These are phyloP conservation scores for Phlogophora meticulosa DNA, from an alignment of 2,888 invertebrate species.

Conservation along the genomic window DNA sequence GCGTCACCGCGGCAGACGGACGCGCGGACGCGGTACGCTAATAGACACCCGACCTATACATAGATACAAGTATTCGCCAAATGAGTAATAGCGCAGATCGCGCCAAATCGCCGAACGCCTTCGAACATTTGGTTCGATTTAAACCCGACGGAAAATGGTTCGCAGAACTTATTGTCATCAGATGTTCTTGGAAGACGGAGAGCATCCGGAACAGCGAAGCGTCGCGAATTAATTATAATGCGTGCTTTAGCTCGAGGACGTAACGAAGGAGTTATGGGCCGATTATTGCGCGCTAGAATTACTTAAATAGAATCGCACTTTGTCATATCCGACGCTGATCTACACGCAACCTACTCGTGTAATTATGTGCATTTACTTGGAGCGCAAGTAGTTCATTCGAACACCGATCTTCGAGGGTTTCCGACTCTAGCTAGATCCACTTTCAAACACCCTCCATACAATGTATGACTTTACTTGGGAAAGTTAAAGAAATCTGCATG, in stretches of 20 bases:
- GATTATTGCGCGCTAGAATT: conserved; percentile 40
- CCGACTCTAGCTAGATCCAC: conserved; percentile 24
- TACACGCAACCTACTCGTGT: neutral
- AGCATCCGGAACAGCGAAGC: conserved; percentile 46
- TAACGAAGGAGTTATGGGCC: conserved; percentile 24
- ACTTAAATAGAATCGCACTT: conserved; percentile 42
- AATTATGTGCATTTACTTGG: conserved; percentile 20
- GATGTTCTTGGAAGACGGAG: conserved; percentile 48
- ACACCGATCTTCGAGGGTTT: neutral
- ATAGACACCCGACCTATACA: conserved; percentile 56
- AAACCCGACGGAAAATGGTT: conserved; percentile 28
- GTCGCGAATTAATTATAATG: conserved; percentile 47
- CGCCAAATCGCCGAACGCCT: conserved; percentile 49
- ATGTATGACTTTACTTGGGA: conserved; percentile 4
- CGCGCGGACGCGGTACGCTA: conserved; percentile 61
- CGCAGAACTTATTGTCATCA: conserved; percentile 48
- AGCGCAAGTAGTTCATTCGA: neutral
- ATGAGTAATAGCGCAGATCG: conserved; percentile 54
- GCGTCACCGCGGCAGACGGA: conserved; percentile 58
- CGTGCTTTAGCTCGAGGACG: conserved; percentile 27
- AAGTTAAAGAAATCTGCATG: neutral
- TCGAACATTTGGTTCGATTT: conserved; percentile 45
- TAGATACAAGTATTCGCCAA: conserved; percentile 49
- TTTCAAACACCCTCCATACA: conserved; percentile 13
- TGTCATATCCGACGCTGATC: conserved; percentile 32